Percentiles rank a stretch among this genome's conserved stretches.
Conservation (phyloP, 2,113 vertebrate genomes). For the Paramormyrops kingsleyae region DNA sequence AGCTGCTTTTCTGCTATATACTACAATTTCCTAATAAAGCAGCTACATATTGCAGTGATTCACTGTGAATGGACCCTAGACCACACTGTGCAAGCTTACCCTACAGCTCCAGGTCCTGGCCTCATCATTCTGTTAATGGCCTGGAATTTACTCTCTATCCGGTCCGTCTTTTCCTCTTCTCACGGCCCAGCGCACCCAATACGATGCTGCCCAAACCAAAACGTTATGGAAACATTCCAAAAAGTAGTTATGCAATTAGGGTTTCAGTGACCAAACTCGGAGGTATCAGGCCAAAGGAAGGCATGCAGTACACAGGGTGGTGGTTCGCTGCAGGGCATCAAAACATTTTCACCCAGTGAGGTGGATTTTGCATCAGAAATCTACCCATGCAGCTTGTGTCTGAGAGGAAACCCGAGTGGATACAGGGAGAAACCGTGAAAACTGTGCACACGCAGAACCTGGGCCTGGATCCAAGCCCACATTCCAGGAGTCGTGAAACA, state of each 20-base stretch:
- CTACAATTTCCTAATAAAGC: background rate
- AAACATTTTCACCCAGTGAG: background rate
- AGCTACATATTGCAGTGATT: background rate
- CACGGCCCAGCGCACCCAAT: background rate
- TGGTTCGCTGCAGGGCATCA: background rate
- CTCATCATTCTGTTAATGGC: background rate
- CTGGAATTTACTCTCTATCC: background rate
- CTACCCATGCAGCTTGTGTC: background rate
- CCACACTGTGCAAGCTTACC: background rate
- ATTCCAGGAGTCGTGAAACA: background rate
- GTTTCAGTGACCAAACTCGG: background rate
- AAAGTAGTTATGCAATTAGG: background rate
- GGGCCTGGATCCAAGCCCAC: background rate
- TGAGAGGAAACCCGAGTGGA: background rate
- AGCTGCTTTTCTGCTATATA: background rate
- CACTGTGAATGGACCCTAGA: background rate
- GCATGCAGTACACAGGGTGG: background rate
- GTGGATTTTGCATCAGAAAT: background rate
- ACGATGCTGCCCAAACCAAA: background rate
- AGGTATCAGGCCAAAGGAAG: background rate
- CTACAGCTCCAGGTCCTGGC: background rate
- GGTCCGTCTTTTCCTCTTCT: background rate
- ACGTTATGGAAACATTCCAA: background rate
- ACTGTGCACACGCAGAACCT: background rate
- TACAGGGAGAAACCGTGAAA: background rate